Conservation (phyloP, 1,140 invertebrate genomes). For the Mactra quadrangularis region DNA sequence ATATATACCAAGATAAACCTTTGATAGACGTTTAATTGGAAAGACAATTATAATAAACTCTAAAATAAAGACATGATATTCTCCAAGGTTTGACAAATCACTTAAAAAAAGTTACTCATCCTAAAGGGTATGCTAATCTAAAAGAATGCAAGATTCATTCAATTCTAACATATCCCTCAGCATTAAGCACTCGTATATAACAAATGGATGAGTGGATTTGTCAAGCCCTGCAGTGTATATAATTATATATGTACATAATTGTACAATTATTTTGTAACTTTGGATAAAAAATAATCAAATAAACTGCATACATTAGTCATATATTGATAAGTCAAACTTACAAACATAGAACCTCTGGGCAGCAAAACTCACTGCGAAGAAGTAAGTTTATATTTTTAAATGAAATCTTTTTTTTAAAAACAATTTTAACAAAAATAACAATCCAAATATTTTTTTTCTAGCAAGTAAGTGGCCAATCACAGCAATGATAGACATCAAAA, state of each 20-base stretch:
- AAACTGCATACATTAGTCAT: neutral
- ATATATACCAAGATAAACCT: too few relatives aligned
- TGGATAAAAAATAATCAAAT: conserved; percentile 54
- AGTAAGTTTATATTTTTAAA: conserved; percentile 7
- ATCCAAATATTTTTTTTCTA: conserved; percentile 50
- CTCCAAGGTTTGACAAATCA: too few relatives aligned
- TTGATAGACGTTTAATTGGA: too few relatives aligned
- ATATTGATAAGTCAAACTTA: neutral
- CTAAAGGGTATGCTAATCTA: too few relatives aligned
- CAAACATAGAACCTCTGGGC: conserved; percentile 23
- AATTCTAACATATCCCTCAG: too few relatives aligned
- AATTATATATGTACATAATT: neutral
- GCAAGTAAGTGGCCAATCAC: conserved; percentile 47
- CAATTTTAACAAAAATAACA: conserved; percentile 45
- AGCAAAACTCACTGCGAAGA: conserved; percentile 38
- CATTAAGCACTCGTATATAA: too few relatives aligned
- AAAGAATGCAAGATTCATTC: too few relatives aligned
- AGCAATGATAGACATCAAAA: conserved; percentile 9
- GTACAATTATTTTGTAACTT: conserved; percentile 51
- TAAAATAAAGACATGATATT: too few relatives aligned
- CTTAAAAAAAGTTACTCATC: too few relatives aligned
- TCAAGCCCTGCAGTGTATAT: too few relatives aligned
- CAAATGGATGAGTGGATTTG: too few relatives aligned
- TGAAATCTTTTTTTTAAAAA: conserved; percentile 14
- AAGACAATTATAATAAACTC: too few relatives aligned